These are phyloP conservation scores for Lathamus discolor DNA, from an alignment of 2,113 vertebrate species.

Conservation along the genomic window DNA sequence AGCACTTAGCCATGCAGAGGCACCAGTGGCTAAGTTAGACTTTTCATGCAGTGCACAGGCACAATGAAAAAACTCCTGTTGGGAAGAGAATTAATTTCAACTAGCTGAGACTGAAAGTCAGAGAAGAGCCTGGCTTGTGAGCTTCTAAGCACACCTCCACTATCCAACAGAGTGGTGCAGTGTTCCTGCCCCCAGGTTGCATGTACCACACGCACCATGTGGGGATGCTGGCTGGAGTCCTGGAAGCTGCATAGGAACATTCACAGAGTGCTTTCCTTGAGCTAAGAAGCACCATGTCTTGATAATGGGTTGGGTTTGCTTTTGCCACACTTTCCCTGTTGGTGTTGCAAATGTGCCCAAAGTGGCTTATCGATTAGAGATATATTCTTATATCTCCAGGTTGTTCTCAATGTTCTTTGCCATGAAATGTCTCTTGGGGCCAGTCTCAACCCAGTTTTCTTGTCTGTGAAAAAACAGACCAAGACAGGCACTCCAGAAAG, in stretches of 20 bases:
- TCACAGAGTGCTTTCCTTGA: neutral
- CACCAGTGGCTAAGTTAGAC: neutral
- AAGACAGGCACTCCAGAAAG: constrained; percentile 16
- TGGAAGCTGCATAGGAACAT: neutral
- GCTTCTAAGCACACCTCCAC: neutral
- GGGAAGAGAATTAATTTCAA: neutral
- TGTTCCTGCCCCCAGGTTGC: neutral
- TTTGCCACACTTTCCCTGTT: neutral
- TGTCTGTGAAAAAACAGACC: constrained; percentile 28
- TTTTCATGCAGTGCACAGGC: neutral
- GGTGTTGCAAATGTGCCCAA: neutral
- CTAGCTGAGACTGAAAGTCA: neutral
- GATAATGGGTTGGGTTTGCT: neutral
- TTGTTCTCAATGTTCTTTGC: neutral
- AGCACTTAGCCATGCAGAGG: neutral
- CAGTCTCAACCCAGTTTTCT: constrained; percentile 22
- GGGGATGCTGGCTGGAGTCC: neutral
- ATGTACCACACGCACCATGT: neutral
- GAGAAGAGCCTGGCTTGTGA: neutral
- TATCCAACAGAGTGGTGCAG: neutral
- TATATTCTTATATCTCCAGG: neutral
- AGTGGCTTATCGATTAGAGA: neutral
- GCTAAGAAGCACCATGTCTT: neutral
- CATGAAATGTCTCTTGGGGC: constrained; percentile 16
- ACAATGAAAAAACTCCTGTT: neutral